Conservation (phyloP, 1,140 invertebrate genomes). For the Macrosteles quadrilineatus region DNA sequence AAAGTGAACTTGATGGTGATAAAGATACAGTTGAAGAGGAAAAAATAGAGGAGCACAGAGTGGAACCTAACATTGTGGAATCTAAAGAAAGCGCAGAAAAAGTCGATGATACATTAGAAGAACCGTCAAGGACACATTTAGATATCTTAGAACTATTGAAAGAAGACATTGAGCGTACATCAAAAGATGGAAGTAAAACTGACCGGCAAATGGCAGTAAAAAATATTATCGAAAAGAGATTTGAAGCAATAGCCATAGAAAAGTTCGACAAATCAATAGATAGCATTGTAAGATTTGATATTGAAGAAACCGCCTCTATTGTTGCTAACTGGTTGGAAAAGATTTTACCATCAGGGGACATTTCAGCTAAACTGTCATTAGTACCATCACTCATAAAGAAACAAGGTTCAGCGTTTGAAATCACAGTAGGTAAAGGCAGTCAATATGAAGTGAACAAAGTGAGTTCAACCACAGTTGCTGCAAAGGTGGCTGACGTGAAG, state of each 20-base stretch:
- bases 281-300: background rate
- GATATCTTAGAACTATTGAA: slow-evolving; percentile 4
- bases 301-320: background rate
- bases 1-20: background rate
- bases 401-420: background rate
- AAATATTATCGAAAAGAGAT: background rate
- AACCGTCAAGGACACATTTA: background rate
- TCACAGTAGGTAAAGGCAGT: background rate
- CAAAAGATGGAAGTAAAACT: background rate
- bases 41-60: background rate
- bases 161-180: background rate
- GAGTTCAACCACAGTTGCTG: slow-evolving; percentile 6
- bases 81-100: background rate
- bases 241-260: background rate
- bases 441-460: slow-evolving; percentile 1
- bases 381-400: background rate
- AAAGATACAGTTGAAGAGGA: background rate
- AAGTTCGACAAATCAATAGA: background rate
- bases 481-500: background rate
- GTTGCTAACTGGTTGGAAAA: background rate
- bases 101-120: background rate
- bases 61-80: background rate
- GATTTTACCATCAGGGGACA: background rate
- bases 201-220: background rate
- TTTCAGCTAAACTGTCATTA: background rate